Percentiles rank a stretch among this genome's conserved stretches.
Evolutionary conservation across 2,113 vertebrate genomes (phyloP).

Genomic region (Cyanoderma ruficeps): DNA sequence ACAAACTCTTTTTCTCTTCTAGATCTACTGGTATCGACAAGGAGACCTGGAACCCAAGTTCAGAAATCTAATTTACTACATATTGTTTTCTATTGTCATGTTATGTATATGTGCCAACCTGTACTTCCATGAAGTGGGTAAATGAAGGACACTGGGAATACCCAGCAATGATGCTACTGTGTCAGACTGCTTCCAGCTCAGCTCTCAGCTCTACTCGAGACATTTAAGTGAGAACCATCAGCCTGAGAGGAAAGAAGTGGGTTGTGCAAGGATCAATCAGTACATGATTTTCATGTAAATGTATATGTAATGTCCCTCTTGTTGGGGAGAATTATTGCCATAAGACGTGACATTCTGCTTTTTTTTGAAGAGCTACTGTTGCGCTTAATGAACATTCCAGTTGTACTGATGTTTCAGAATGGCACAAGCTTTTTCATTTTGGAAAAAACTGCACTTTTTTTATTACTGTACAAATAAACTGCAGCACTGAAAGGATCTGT

Average conservation of each 20-base stretch:
- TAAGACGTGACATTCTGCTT: constrained; percentile 69
- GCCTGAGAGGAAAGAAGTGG: constrained; percentile 24
- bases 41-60: constrained; percentile 98
- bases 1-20: not conserved
- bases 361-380: constrained; percentile 71
- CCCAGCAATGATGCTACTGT: not conserved
- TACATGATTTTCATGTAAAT: constrained; percentile 73
- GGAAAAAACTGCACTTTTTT: constrained; percentile 64
- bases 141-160: constrained; percentile 60
- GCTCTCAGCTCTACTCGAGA: not conserved
- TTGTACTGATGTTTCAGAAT: constrained; percentile 64
- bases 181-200: constrained; percentile 47
- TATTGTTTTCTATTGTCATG: constrained; percentile 90
- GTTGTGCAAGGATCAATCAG: constrained; percentile 42
- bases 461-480: constrained; percentile 72
- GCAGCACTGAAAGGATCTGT: constrained; percentile 69
- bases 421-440: constrained; percentile 76
- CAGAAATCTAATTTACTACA: constrained; percentile 96
- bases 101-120: constrained; percentile 99
- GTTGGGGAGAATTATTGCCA: constrained; percentile 68
- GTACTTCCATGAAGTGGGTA: constrained; percentile 94
- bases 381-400: constrained; percentile 76
- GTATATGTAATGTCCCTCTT: constrained; percentile 70
- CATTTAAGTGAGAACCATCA: not conserved
- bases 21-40: constrained; percentile 98